Evolutionary conservation across 2,797 vertebrate genomes (phyloP).

Genomic region (Lemur catta): DNA sequence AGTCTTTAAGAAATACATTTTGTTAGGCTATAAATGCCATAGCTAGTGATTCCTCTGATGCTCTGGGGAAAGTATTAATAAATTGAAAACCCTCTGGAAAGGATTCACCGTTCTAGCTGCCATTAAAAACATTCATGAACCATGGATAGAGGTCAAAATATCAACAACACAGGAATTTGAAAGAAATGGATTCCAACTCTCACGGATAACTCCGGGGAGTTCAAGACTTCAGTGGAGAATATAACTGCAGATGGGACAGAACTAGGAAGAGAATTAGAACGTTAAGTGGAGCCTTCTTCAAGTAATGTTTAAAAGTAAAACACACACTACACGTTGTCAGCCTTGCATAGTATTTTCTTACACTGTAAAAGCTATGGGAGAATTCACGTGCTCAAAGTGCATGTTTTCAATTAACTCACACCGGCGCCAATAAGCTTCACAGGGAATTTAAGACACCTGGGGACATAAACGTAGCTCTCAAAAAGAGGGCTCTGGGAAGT

Average conservation of each 20-base stretch:
- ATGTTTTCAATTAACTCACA: background rate
- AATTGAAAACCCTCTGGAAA: background rate
- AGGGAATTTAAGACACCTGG: background rate
- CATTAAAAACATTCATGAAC: background rate
- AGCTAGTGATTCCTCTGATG: background rate
- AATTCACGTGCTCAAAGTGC: background rate
- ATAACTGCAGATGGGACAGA: background rate
- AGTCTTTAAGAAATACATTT: background rate
- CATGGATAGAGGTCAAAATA: background rate
- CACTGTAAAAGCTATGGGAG: background rate
- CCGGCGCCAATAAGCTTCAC: background rate
- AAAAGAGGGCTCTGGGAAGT: background rate
- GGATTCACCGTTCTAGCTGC: background rate
- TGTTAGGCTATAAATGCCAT: background rate
- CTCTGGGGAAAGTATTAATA: background rate
- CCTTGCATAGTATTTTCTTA: background rate
- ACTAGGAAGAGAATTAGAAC: background rate
- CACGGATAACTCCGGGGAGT: background rate
- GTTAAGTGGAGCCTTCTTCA: background rate
- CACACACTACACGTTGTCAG: background rate
- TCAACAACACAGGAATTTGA: background rate
- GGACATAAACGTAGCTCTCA: background rate
- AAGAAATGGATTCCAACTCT: background rate
- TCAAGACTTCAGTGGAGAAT: background rate
- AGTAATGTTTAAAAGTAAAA: conserved; percentile 31